These are phyloP conservation scores for Montipora cactus DNA, from an alignment of 64 coral and sea anemone genomes.

Conservation along the genomic window DNA sequence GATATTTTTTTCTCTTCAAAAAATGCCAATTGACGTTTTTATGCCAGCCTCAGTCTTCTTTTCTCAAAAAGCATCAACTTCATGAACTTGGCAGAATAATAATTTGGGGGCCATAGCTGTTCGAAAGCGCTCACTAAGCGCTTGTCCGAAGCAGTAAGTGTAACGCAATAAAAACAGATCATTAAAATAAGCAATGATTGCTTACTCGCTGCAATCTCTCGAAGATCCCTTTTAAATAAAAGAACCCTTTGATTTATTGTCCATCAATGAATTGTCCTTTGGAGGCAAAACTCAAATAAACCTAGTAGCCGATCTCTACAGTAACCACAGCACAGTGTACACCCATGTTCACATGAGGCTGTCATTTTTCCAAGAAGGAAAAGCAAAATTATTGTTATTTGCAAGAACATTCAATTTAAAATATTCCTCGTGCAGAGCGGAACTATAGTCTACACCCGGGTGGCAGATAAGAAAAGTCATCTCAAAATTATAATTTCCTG, in stretches of 20 bases:
- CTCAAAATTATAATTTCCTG: too few species aligned
- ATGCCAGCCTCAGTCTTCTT: neutral
- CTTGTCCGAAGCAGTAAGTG: too few species aligned
- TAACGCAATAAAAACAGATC: too few species aligned
- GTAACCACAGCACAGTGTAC: neutral
- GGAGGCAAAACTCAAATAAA: neutral
- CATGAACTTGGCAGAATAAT: neutral
- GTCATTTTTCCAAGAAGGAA: too few species aligned
- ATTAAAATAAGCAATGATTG: neutral
- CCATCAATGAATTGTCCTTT: neutral
- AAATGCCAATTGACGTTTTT: neutral
- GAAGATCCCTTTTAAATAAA: neutral
- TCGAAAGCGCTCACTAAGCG: too few species aligned
- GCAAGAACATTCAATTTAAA: too few species aligned
- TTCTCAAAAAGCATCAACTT: neutral
- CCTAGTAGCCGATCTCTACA: neutral
- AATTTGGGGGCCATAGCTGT: neutral
- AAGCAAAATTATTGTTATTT: too few species aligned
- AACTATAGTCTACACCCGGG: neutral
- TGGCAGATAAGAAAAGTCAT: too few species aligned
- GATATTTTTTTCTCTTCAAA: too few species aligned
- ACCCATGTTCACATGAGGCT: too few species aligned
- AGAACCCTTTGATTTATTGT: neutral
- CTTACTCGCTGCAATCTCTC: neutral
- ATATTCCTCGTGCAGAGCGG: neutral